Evolutionary conservation across 2,888 invertebrate species (phyloP).

Genomic region (Macrosiphum euphorbiae): DNA sequence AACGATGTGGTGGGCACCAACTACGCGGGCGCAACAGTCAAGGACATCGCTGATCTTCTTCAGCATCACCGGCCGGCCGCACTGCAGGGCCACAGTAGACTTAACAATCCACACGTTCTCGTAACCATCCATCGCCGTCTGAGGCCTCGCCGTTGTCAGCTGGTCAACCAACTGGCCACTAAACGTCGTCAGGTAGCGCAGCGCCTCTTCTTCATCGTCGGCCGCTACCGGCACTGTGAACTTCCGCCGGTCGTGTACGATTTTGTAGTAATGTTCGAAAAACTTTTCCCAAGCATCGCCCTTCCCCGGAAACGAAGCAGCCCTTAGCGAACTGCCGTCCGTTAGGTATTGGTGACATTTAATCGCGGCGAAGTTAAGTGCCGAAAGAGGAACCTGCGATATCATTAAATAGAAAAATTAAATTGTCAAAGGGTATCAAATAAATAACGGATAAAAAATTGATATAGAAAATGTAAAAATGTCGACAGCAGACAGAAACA

Average conservation of each 20-base stretch:
- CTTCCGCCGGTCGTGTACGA: neutral
- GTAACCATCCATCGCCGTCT: conserved; percentile 29
- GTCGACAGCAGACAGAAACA: too few relatives aligned
- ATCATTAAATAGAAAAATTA: neutral
- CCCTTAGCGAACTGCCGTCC: neutral
- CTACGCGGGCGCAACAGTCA: too few relatives aligned
- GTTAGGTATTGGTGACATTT: neutral
- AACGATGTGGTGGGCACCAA: neutral
- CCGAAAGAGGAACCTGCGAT: neutral
- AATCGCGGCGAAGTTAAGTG: neutral
- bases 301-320: neutral
- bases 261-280: conserved; percentile 11
- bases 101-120: conserved; percentile 42
- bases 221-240: neutral
- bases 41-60: neutral
- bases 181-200: neutral
- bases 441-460: neutral
- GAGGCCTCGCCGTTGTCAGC: neutral
- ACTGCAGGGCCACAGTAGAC: neutral
- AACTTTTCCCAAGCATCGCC: neutral
- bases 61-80: neutral
- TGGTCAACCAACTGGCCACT: neutral
- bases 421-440: too few relatives aligned
- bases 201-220: neutral
- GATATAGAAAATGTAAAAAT: neutral